These are phyloP conservation scores for Thryonomys swinderianus DNA, from an alignment of 2,113 vertebrate species.

Conservation along the genomic window DNA sequence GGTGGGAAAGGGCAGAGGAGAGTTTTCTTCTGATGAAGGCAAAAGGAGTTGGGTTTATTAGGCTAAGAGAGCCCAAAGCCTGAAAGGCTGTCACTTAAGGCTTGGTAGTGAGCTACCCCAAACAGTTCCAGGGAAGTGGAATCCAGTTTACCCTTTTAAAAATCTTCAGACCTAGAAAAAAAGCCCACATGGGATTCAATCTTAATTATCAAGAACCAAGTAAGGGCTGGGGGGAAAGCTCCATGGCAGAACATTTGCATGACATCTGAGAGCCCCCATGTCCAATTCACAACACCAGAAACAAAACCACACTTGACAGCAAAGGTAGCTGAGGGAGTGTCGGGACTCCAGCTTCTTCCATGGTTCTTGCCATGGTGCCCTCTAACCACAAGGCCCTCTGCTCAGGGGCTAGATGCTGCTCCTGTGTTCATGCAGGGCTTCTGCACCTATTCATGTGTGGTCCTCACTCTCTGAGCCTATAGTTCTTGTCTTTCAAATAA, in stretches of 20 bases:
- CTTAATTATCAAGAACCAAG: conserved; percentile 8
- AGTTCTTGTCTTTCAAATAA: not conserved
- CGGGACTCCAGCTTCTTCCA: not conserved
- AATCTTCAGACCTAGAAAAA: not conserved
- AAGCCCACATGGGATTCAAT: conserved; percentile 37
- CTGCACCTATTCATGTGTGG: not conserved
- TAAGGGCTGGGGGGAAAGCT: not conserved
- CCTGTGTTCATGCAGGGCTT: not conserved
- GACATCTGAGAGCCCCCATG: not conserved
- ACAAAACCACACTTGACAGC: not conserved
- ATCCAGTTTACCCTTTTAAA: conserved; percentile 19
- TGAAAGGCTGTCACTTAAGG: not conserved
- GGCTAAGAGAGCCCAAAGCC: not conserved
- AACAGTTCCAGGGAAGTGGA: not conserved
- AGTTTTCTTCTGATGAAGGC: not conserved
- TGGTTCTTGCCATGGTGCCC: not conserved
- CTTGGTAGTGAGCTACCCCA: not conserved
- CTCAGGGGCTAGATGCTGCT: not conserved
- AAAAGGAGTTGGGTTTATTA: not conserved
- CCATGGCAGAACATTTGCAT: not conserved
- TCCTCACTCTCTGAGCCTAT: not conserved
- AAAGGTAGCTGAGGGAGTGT: not conserved
- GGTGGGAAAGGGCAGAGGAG: not conserved
- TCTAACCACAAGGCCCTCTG: not conserved
- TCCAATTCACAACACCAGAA: not conserved